A percentile compares a stretch with the other conserved stretches of the same genome.
Evolutionary conservation across 1,140 invertebrate genomes (phyloP).

Genomic region (Odontomachus brunneus): DNA sequence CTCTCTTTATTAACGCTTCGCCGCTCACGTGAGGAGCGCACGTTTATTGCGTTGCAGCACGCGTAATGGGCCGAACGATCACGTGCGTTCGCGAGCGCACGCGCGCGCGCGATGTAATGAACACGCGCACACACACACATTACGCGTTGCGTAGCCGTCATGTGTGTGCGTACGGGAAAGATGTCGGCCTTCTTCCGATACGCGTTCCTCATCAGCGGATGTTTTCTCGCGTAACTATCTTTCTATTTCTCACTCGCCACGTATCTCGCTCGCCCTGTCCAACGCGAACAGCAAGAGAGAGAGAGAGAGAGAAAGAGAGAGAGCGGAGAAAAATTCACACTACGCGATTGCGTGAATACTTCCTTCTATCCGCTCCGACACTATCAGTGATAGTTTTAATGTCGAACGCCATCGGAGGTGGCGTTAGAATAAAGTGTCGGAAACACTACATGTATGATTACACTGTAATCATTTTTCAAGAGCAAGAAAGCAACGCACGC

Average conservation of each 20-base stretch:
- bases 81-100: background rate
- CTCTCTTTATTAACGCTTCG: conserved; percentile 10
- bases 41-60: conserved; percentile 31
- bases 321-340: background rate
- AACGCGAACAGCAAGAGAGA: background rate
- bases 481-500: no score
- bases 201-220: conserved; percentile 3
- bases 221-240: background rate
- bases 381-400: background rate
- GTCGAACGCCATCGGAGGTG: background rate
- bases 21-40: background rate
- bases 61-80: background rate
- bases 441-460: no score
- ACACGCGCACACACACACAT: background rate
- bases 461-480: no score
- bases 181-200: background rate
- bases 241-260: background rate
- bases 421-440: no score
- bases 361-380: conserved; percentile 4
- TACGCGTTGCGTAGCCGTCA: background rate
- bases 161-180: background rate
- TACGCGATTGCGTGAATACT: conserved; percentile 17
- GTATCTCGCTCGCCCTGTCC: background rate
- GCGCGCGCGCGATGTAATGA: background rate
- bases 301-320: no score